phyloP scores from a whole-genome alignment of 2,113 vertebrate species.

The Quiscalus mexicanus region DNA sequence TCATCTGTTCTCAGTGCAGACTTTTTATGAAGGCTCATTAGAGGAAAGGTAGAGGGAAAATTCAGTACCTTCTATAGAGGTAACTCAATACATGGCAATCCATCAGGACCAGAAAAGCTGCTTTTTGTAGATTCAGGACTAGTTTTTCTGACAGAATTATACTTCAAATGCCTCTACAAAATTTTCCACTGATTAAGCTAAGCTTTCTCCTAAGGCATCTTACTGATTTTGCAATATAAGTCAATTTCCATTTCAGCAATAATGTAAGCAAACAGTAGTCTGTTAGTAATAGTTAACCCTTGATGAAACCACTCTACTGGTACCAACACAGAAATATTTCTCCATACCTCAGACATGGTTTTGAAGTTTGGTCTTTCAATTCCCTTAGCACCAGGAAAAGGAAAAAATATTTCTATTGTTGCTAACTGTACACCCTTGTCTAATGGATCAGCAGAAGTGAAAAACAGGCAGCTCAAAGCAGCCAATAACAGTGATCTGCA shows the following conservation, averaged over 20 bases:
- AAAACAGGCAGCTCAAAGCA: background rate
- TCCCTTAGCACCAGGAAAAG: background rate
- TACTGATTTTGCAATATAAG: background rate
- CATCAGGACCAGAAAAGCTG: background rate
- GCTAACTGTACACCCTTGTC: background rate
- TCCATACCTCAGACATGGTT: background rate
- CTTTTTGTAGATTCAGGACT: background rate
- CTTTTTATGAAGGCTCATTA: conserved; percentile 1
- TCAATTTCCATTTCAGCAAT: background rate
- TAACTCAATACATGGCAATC: background rate
- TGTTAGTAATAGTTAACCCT: background rate
- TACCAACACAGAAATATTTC: background rate
- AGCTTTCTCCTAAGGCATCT: background rate
- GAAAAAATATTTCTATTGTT: background rate
- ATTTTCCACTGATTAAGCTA: background rate
- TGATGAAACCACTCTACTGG: background rate
- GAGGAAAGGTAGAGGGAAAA: background rate
- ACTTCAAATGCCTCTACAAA: background rate
- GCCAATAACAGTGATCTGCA: background rate
- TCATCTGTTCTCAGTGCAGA: conserved; percentile 58
- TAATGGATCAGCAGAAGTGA: background rate
- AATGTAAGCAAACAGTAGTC: background rate
- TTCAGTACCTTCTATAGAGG: background rate
- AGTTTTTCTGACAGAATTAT: background rate
- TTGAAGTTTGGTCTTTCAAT: background rate